phyloP scores from a whole-genome alignment of 2,113 vertebrate genomes.

The Colaptes auratus region DNA sequence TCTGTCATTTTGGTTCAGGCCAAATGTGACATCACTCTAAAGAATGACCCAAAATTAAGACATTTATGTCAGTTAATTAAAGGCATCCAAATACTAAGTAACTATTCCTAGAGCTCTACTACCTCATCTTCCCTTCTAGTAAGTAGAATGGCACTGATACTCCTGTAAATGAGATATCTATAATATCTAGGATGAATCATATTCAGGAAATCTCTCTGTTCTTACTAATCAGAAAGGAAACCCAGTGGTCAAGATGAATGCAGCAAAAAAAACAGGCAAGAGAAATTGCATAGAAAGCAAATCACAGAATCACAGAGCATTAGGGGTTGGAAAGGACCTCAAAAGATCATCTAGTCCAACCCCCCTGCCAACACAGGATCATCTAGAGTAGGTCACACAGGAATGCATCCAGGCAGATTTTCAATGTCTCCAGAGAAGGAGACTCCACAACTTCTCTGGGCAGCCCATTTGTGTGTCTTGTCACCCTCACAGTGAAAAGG shows the following conservation, averaged over 20 bases:
- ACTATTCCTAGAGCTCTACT: neutral
- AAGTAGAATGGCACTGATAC: neutral
- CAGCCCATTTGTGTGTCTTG: too few species aligned
- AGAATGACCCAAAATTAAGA: neutral
- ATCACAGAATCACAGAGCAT: neutral
- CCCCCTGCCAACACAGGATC: too few species aligned
- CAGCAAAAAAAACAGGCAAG: neutral
- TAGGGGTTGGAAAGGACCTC: too few species aligned
- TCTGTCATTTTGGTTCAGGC: neutral
- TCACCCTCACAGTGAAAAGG: too few species aligned
- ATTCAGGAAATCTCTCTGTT: neutral
- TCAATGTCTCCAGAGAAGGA: too few species aligned
- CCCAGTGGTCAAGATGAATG: neutral
- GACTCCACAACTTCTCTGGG: too few species aligned
- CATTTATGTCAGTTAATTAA: neutral
- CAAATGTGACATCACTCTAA: conserved; percentile 15
- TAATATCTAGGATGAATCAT: neutral
- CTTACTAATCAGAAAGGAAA: neutral
- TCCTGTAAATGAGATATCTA: neutral
- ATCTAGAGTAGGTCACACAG: too few species aligned
- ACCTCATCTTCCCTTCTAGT: neutral
- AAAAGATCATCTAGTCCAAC: too few species aligned
- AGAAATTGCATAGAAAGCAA: neutral
- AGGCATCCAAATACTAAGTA: neutral
- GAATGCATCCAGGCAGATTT: too few species aligned